These are phyloP conservation scores for Patiria miniata DNA, from an alignment of 35 echinoderm and acorn worm species.

Conservation along the genomic window DNA sequence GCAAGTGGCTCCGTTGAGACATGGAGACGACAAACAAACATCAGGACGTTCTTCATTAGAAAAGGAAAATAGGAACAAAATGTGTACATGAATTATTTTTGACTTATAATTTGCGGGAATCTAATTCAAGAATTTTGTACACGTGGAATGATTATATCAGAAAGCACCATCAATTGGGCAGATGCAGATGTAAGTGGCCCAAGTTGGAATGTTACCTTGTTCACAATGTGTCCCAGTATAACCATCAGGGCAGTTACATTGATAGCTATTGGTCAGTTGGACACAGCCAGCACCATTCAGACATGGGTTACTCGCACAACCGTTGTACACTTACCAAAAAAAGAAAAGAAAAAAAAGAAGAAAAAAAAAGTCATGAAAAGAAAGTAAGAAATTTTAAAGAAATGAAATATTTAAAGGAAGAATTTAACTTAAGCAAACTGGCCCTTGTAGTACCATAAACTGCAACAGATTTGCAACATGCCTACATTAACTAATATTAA, in stretches of 20 bases:
- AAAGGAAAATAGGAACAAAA: background rate
- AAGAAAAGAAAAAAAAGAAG: slow-evolving; percentile 31
- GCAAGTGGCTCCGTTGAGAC: slow-evolving; percentile 40
- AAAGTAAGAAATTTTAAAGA: too few relatives aligned
- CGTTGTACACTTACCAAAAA: slow-evolving; percentile 42
- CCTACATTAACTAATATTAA: background rate
- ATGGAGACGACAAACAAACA: slow-evolving; percentile 2
- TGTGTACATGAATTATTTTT: too few relatives aligned
- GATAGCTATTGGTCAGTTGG: background rate
- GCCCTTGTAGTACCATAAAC: background rate
- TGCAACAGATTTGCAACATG: background rate
- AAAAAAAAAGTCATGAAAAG: too few relatives aligned
- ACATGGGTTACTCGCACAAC: slow-evolving; percentile 26
- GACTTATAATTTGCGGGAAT: background rate
- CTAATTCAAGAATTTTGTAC: too few relatives aligned
- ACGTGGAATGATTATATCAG: background rate
- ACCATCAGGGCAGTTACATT: background rate
- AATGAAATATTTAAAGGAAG: background rate
- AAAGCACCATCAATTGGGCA: background rate
- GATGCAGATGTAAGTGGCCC: background rate
- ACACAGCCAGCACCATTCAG: slow-evolving; percentile 15
- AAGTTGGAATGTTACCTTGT: background rate
- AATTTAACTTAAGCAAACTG: background rate
- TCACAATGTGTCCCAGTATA: slow-evolving; percentile 19
- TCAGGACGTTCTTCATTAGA: background rate